Base-by-base conservation (phyloP, 2,113 vertebrate species). In the Mastomys coucha region DNA sequence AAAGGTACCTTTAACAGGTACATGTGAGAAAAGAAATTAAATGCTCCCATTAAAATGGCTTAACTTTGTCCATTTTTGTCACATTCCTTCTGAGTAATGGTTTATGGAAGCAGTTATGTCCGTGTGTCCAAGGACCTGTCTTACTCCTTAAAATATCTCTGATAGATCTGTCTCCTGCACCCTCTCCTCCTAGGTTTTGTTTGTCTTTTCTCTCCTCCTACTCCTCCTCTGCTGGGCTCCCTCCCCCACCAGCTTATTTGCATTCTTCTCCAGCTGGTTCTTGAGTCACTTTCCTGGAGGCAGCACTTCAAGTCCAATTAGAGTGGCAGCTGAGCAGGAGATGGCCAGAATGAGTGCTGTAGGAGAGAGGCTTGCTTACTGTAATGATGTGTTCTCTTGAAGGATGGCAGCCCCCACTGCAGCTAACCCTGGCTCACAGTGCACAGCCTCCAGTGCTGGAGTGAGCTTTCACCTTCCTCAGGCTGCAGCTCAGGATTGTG, bases 271-370 rank as follows among this genome's bases (percentile, higher is more conserved):
- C 96, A 97, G 96, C 96, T 97, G 90, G 92, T 86, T 93, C 95
- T 88, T 97, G 96, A 96, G 97, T 97, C 97, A 96, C 96, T 96
- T 97, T 97, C 96, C 95, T 97, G 92, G 96, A 97, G 97, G 97
- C 97, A 91, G 95, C 93, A 93, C 95, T 97, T 96, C 92, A 92
- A 89, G 95, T 96, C 97, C 92, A 97, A 78, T 96, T 92, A 96
- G 77, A 92, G 85, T 76, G 63, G 96, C 82, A 56, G 89, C 88
- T 19, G 13, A 78, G 88, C 91, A 63, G 80, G 95, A 84, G 92
- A 72, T 89, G 75, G 94, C 92, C 77, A 63, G 24, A 95, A 86
- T 12, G 45, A 86, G 78, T 73, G 72, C 96, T 80, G 73, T 20
- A 5, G 87, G 90, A 90, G 72, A 77, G 60, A 49, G 42, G 72